These are phyloP conservation scores for Clistopyga incitator DNA, from an alignment of 2,888 invertebrate species.

Conservation along the genomic window DNA sequence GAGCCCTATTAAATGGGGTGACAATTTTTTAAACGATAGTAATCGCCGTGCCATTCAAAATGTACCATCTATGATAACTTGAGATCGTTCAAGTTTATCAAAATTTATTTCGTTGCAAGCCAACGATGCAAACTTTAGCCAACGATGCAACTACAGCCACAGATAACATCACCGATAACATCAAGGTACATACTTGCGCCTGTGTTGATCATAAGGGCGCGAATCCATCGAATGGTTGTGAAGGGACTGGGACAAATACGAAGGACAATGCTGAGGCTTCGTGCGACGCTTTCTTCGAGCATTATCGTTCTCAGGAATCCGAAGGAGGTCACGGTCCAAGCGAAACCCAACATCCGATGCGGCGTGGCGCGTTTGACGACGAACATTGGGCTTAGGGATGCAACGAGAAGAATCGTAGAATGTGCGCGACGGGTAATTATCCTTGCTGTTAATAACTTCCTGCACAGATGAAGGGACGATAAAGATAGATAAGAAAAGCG, in stretches of 20 bases:
- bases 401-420: constrained; percentile 15
- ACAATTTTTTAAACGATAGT: too few relatives aligned
- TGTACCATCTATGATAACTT: too few relatives aligned
- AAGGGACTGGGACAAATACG: constrained; percentile 68
- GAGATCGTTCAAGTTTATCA: too few relatives aligned
- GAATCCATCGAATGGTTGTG: constrained; percentile 49
- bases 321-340: constrained; percentile 15
- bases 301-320: constrained; percentile 49
- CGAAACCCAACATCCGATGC: constrained; percentile 53
- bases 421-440: constrained; percentile 21
- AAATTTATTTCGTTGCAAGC: too few relatives aligned
- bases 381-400: constrained; percentile 12
- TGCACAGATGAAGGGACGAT: background rate
- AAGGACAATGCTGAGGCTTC: constrained; percentile 69
- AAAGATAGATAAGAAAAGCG: background rate
- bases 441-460: background rate
- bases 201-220: constrained; percentile 34
- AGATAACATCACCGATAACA: too few relatives aligned
- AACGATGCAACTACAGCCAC: too few relatives aligned
- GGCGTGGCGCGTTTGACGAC: constrained; percentile 47
- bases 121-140: too few relatives aligned
- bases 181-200: constrained; percentile 46
- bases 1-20: too few relatives aligned
- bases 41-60: too few relatives aligned
- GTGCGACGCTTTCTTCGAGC: constrained; percentile 45